These are phyloP conservation scores for Nemoura dubitans DNA, from an alignment of 2,888 invertebrate genomes.

Conservation along the genomic window DNA sequence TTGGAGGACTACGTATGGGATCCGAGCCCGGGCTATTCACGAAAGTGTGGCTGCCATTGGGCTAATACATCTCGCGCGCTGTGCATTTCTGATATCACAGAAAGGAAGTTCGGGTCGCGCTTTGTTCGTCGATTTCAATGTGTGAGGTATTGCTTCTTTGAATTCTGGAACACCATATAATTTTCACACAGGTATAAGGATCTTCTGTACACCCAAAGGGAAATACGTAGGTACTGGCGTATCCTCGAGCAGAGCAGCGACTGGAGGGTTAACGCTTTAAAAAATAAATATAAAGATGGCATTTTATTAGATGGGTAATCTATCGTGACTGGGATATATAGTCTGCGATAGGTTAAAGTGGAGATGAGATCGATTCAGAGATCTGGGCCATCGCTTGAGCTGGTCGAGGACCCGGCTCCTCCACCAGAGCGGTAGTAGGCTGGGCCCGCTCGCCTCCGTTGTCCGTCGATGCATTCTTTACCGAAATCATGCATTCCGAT, in stretches of 20 bases:
- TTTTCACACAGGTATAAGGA: constrained; percentile 39
- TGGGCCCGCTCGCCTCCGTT: background rate
- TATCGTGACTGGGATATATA: constrained; percentile 13
- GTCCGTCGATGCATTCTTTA: background rate
- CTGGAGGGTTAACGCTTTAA: constrained; percentile 19
- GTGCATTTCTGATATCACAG: background rate
- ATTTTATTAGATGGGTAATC: constrained; percentile 38
- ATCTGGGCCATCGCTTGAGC: background rate
- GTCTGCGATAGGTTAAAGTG: constrained; percentile 9
- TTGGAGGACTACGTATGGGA: too few species aligned
- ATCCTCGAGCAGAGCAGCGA: too few species aligned
- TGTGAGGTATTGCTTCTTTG: constrained; percentile 40
- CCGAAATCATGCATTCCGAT: background rate
- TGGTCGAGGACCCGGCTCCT: background rate
- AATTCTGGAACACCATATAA: constrained; percentile 35
- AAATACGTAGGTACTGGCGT: background rate
- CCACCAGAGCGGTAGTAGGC: background rate
- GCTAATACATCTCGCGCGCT: background rate
- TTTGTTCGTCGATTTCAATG: constrained; percentile 22
- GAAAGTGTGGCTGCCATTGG: background rate
- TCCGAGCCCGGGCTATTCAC: background rate
- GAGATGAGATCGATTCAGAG: background rate
- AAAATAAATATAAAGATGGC: constrained; percentile 38
- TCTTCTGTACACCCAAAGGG: background rate
- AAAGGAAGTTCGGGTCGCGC: constrained; percentile 27